Percentiles rank a stretch among this genome's conserved stretches.
phyloP scores from a whole-genome alignment of 2,888 invertebrate genomes.

The Melipona beecheii region DNA sequence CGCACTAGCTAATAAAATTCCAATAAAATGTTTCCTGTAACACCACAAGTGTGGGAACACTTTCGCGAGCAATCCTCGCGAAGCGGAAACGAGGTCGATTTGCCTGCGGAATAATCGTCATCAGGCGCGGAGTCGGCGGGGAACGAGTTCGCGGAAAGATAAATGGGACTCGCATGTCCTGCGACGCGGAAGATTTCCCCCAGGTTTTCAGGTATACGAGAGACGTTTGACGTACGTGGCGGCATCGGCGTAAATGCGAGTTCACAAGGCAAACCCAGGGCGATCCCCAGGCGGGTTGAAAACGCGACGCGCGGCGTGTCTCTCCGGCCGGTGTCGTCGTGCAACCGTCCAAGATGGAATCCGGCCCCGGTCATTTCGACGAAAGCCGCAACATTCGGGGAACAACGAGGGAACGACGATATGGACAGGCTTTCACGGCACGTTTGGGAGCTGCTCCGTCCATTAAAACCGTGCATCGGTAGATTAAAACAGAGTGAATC shows the following conservation, averaged over 20 bases:
- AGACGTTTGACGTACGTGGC: conserved; percentile 75
- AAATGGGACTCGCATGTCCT: conserved; percentile 80
- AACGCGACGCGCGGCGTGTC: conserved; percentile 29
- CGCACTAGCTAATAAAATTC: no score
- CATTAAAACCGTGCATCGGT: conserved; percentile 42
- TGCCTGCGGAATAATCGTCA: conserved; percentile 55
- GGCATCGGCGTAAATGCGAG: conserved; percentile 58
- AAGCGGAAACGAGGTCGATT: conserved; percentile 46
- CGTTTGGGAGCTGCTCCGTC: conserved; percentile 46
- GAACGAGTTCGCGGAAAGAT: conserved; percentile 71
- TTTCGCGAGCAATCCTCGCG: neutral
- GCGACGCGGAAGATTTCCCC: conserved; percentile 80
- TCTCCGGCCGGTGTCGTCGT: conserved; percentile 10
- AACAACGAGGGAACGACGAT: conserved; percentile 39
- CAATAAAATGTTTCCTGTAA: no score
- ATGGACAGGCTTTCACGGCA: conserved; percentile 37
- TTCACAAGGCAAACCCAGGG: conserved; percentile 45
- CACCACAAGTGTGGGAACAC: neutral
- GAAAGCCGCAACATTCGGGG: conserved; percentile 55
- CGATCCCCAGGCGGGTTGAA: conserved; percentile 60
- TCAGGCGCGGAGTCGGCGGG: neutral
- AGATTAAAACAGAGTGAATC: conserved; percentile 49
- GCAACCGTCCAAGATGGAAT: conserved; percentile 49
- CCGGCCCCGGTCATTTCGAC: conserved; percentile 57
- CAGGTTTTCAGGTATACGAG: conserved; percentile 80